Conservation (phyloP, 1,140 invertebrate genomes). For the Dendroctonus valens region DNA sequence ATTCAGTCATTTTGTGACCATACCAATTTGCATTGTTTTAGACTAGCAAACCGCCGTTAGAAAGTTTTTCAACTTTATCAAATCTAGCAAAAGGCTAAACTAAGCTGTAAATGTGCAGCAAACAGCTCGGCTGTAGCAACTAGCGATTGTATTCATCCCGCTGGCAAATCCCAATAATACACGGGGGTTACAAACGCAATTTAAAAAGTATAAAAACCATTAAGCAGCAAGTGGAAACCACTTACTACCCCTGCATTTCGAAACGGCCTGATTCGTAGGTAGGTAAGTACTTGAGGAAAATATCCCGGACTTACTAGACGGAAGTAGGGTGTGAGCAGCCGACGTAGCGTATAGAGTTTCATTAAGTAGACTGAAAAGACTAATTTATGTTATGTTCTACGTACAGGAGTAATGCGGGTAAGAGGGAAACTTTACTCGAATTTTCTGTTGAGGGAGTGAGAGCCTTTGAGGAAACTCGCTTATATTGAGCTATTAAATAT, state of each 20-base stretch:
- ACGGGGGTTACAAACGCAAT: no score
- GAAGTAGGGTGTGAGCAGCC: slow-evolving; percentile 14
- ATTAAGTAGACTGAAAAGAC: slow-evolving; percentile 31
- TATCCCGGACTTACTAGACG: slow-evolving; percentile 13
- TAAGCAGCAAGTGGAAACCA: neutral
- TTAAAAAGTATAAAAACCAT: no score
- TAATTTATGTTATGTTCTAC: slow-evolving; percentile 25
- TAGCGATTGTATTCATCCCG: no score
- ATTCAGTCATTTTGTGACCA: no score
- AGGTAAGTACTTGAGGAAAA: slow-evolving; percentile 9
- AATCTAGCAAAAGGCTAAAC: no score
- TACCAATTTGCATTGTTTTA: no score
- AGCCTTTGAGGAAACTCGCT: neutral
- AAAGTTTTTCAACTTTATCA: no score
- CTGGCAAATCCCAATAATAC: no score
- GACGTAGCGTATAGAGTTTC: slow-evolving; percentile 26
- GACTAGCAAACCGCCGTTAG: no score
- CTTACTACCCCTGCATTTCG: slow-evolving; percentile 1
- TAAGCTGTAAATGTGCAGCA: no score
- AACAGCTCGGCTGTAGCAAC: no score
- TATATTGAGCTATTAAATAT: slow-evolving; percentile 22
- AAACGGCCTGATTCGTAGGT: slow-evolving; percentile 15
- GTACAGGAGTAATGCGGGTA: slow-evolving; percentile 15
- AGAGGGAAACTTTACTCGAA: slow-evolving; percentile 17
- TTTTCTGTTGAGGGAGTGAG: slow-evolving; percentile 5